phyloP scores from a whole-genome alignment of 2,113 vertebrate species.

The Ctenodactylus gundi region DNA sequence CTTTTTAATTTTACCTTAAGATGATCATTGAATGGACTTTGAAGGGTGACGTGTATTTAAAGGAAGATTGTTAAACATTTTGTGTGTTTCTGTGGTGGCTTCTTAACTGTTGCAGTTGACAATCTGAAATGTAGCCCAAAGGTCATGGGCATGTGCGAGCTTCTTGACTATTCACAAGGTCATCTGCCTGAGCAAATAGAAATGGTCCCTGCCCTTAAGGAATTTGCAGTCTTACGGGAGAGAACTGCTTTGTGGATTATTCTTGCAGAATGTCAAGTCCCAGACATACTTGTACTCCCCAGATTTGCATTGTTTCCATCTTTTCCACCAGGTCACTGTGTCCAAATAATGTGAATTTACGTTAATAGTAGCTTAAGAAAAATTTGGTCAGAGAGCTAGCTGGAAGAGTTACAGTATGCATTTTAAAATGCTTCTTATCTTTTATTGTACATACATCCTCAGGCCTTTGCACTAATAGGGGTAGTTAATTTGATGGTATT shows the following conservation, averaged over 20 bases:
- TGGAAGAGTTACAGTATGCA: neutral
- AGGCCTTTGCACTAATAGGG: neutral
- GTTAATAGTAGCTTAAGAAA: neutral
- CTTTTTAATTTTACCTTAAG: neutral
- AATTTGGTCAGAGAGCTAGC: neutral
- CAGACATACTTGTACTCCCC: neutral
- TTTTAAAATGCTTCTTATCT: neutral
- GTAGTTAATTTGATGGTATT: neutral
- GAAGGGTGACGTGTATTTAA: neutral
- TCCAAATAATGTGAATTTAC: neutral
- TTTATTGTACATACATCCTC: neutral
- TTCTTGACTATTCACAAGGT: neutral
- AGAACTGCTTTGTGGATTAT: neutral
- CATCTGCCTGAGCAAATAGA: neutral
- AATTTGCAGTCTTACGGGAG: neutral
- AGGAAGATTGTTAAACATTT: neutral
- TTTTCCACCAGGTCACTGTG: neutral
- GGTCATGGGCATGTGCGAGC: neutral
- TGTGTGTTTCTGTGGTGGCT: neutral
- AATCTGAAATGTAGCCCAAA: neutral
- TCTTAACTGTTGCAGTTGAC: neutral
- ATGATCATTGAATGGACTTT: neutral
- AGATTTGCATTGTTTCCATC: neutral
- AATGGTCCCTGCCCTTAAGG: neutral
- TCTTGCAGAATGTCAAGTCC: neutral